Base-by-base conservation (phyloP, 2,113 vertebrate genomes). In the pig (Sus scrofa) region DNA sequence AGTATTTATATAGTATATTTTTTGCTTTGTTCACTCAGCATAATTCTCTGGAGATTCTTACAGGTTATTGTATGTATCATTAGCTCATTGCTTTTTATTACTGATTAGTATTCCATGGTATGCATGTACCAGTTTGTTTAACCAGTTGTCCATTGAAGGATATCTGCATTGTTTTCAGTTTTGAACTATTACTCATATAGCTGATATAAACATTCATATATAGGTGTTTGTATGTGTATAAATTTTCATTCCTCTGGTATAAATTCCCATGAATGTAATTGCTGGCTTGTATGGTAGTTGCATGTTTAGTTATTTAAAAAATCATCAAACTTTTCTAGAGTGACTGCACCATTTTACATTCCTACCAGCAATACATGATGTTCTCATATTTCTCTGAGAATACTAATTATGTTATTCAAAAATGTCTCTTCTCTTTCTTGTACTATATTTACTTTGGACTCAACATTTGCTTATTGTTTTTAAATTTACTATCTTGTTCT, bases 311-410 rank as follows among this genome's bases (percentile, higher is more conserved):
- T 96, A 79, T 37, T 65, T n/a, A 52, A 94, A 16, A 67, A 50
- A 86, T n/a, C 62, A 11, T 89, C 30, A 84, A 54, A 68, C 7
- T 74, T 24, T 79, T 56, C 78, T 22, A 68, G 30, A 60, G 30
- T 78, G 39, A 34, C 16, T 79, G 16, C 44, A 50, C 24, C 26
- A 74, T 60, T 83, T 44, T 65, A 56, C 15, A 39, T 71, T 78
- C 18, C 6, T 12, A 56, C 32, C 18, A 86, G 22, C 37, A 70
- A 70, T 56, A 10, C 50, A 50, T 78, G 3, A 73, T 85, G 44
- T 52, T 60, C 54, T 94, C 11, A 88, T 88, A 77, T 56, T 71
- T 68, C n/a, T 91, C 26, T 86, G n/a, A 91, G 67, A 68, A 39
- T 62, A 67, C 19, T 58, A 93, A 82, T 86, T 82, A 62, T 14